phyloP scores from a whole-genome alignment of 2,888 invertebrate species.

The Mystacides longicornis region DNA sequence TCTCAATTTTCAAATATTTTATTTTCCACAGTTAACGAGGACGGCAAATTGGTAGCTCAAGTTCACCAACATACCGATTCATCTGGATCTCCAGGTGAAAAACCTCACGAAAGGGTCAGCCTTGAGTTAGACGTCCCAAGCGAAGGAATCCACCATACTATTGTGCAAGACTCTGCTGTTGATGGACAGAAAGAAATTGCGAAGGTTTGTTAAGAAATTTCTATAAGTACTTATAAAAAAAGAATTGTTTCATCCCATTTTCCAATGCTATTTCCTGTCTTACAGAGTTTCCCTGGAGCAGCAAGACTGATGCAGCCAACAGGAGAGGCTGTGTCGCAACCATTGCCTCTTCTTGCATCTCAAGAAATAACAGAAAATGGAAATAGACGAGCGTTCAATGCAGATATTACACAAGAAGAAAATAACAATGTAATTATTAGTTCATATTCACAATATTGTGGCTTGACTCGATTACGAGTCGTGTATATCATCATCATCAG shows the following conservation, averaged over 20 bases:
- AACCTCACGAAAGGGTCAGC: slow-evolving; percentile 43
- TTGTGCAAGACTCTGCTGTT: slow-evolving; percentile 36
- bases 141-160: slow-evolving; percentile 48
- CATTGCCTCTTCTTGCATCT: slow-evolving; percentile 28
- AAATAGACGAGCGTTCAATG: slow-evolving; percentile 42
- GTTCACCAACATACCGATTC: slow-evolving; percentile 34
- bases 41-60: slow-evolving; percentile 37
- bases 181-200: slow-evolving; percentile 38
- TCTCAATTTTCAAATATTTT: too few species aligned
- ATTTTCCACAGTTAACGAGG: slow-evolving; percentile 33
- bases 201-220: slow-evolving; percentile 33
- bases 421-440: slow-evolving; percentile 43
- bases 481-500: too few species aligned
- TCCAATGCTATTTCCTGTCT: background rate
- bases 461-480: too few species aligned
- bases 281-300: slow-evolving; percentile 54
- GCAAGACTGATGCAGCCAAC: slow-evolving; percentile 51
- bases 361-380: slow-evolving; percentile 30
- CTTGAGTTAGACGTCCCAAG: slow-evolving; percentile 51
- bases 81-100: slow-evolving; percentile 34
- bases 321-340: slow-evolving; percentile 33
- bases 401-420: slow-evolving; percentile 42
- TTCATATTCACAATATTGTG: background rate
- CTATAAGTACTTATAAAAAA: background rate
- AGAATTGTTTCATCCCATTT: background rate